These are phyloP conservation scores for Drosophila nikananu DNA, from an alignment of 1,140 invertebrate species.

Conservation along the genomic window DNA sequence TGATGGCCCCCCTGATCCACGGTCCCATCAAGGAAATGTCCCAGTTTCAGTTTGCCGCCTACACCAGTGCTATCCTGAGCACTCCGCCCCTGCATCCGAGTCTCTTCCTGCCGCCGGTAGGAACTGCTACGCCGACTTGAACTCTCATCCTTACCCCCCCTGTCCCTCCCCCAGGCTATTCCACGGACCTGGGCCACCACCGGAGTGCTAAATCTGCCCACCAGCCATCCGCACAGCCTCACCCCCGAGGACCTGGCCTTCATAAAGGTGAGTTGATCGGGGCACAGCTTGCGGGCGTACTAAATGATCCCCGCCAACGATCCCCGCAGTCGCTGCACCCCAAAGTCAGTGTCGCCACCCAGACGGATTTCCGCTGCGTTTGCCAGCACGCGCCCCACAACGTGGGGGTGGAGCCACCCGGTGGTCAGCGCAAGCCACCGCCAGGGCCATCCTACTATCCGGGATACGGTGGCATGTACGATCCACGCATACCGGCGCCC, in stretches of 20 bases:
- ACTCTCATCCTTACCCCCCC: background rate
- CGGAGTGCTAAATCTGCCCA: conserved; percentile 12
- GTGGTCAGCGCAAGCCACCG: background rate
- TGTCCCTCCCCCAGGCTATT: conserved; percentile 5
- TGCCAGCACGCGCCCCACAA: conserved; percentile 33
- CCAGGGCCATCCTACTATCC: background rate
- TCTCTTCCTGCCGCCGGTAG: conserved; percentile 58
- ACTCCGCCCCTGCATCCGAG: conserved; percentile 55
- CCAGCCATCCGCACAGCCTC: conserved; percentile 43
- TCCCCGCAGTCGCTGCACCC: conserved; percentile 14
- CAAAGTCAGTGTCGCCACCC: conserved; percentile 22
- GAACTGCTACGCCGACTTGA: background rate
- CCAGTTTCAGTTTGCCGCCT: conserved; percentile 52
- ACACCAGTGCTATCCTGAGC: conserved; percentile 52
- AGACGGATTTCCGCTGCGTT: conserved; percentile 52
- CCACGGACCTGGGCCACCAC: conserved; percentile 11
- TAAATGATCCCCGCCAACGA: background rate
- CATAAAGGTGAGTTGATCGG: conserved; percentile 35
- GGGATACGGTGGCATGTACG: background rate
- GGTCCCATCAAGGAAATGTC: conserved; percentile 50
- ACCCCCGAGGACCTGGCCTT: conserved; percentile 42
- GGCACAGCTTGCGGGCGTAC: background rate
- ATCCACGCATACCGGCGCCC: conserved; percentile 22
- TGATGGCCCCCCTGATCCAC: conserved; percentile 49
- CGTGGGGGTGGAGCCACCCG: background rate